These are phyloP conservation scores for Drosophila melanocephala DNA, from an alignment of 2,888 invertebrate genomes.

Conservation along the genomic window DNA sequence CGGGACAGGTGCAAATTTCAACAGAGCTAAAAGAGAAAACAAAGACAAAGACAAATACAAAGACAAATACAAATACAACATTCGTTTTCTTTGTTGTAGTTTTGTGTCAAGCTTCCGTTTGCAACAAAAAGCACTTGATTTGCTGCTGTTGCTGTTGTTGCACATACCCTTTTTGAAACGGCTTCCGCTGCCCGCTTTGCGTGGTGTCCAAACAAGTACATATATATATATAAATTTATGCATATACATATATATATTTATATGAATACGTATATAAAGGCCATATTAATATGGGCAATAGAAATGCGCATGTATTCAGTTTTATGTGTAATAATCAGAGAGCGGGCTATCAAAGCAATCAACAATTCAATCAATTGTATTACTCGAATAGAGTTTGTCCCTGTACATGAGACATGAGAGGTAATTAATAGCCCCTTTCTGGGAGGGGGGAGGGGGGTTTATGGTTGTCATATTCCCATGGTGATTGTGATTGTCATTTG, in stretches of 20 bases:
- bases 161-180: slow-evolving; percentile 27
- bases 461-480: slow-evolving; percentile 39
- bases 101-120: slow-evolving; percentile 41
- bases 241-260: not conserved
- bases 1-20: slow-evolving; percentile 59
- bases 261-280: slow-evolving; percentile 8
- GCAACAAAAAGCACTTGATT: slow-evolving; percentile 16
- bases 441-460: not conserved
- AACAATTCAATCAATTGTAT: slow-evolving; percentile 46
- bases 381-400: slow-evolving; percentile 17
- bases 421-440: slow-evolving; percentile 43
- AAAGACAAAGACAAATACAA: slow-evolving; percentile 26
- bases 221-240: slow-evolving; percentile 6
- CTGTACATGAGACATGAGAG: slow-evolving; percentile 16
- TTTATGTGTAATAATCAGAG: slow-evolving; percentile 40
- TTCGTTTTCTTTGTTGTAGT: slow-evolving; percentile 31
- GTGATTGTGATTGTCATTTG: slow-evolving; percentile 21
- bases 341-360: slow-evolving; percentile 33
- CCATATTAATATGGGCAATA: slow-evolving; percentile 13
- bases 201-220: slow-evolving; percentile 7
- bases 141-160: slow-evolving; percentile 16
- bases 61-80: slow-evolving; percentile 31
- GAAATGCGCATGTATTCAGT: slow-evolving; percentile 18
- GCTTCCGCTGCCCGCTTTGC: slow-evolving; percentile 34
- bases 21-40: slow-evolving; percentile 18